phyloP scores from a whole-genome alignment of 2,888 invertebrate genomes.

The Trissolcus brochymenae region DNA sequence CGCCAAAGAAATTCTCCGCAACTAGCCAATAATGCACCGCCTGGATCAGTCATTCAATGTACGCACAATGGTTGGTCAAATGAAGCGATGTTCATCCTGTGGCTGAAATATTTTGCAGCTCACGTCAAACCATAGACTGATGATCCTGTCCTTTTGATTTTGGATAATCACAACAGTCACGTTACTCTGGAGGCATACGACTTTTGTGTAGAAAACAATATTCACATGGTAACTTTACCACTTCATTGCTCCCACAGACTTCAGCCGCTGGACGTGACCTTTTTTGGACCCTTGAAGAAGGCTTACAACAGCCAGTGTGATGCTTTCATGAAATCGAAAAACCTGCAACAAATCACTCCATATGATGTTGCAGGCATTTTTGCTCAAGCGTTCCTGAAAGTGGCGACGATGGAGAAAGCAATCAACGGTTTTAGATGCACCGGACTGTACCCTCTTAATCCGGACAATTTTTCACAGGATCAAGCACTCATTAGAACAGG shows the following conservation, averaged over 20 bases:
- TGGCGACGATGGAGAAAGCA: neutral
- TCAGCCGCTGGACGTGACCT: neutral
- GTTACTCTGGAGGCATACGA: neutral
- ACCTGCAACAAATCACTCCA: neutral
- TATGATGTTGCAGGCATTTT: neutral
- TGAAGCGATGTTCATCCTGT: too few relatives aligned
- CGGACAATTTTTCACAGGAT: neutral
- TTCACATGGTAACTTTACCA: neutral
- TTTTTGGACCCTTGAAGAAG: neutral
- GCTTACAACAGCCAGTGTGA: neutral
- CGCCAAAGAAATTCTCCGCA: too few relatives aligned
- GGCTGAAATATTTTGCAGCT: too few relatives aligned
- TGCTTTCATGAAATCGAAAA: neutral
- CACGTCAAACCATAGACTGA: neutral
- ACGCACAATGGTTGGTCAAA: too few relatives aligned
- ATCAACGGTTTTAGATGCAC: neutral
- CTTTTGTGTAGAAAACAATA: neutral
- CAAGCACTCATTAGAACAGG: neutral
- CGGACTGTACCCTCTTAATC: neutral
- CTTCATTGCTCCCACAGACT: neutral
- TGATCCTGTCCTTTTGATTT: neutral
- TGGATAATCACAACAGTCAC: neutral
- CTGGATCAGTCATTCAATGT: too few relatives aligned
- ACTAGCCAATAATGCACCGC: too few relatives aligned
- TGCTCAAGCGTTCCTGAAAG: neutral